Evolutionary conservation across 2,113 vertebrate genomes (phyloP), one percentile per base, ranked within the genome.

Genomic region (Pluvialis apricaria): DNA sequence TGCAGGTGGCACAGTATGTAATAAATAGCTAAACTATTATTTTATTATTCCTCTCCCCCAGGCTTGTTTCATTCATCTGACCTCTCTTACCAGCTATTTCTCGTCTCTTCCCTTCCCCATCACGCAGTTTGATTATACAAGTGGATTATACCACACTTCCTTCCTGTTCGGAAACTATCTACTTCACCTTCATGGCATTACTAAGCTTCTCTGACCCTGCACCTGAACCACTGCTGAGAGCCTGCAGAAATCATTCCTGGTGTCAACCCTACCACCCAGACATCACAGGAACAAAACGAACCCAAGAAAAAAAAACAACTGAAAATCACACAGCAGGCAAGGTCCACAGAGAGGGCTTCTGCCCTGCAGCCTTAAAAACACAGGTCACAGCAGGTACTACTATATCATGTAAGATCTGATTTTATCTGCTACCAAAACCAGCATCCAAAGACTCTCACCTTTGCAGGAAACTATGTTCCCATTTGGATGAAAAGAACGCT

Each of bases 401-500:
- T 21, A 0, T 14, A 12, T 28, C 32, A 57, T 2, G 2, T 20
- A 75, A 86, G 15, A 51, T 20, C 11, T 42, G 42, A 52, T 54
- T 86, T 79, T 36, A 65, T 19, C 34, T 54, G 16, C 55, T 57
- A 72, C 44, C 10, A 85, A 40, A 75, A 87, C 38, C 19, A 69
- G 13, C 22, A 76, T 19, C 14, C 22, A 66, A 76, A 83, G 82
- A 44, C 40, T 82, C 97, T 93, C 87, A 99, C 99, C 98, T 99
- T 96, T 96, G 82, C 99, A 99, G 13, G 78, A 98, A 18, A 97
- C 96, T 15, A 6, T 21, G 20, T 97, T 97, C 44, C 12, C 97
- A 70, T 60, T 31, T 7, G 97, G 98, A 24, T 98, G 97, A 95
- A 99, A 99, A 24, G 98, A 98, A 88, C 31, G 97, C 0, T 75